Base-by-base conservation (phyloP, 2,113 vertebrate genomes). In the Proteles cristata region DNA sequence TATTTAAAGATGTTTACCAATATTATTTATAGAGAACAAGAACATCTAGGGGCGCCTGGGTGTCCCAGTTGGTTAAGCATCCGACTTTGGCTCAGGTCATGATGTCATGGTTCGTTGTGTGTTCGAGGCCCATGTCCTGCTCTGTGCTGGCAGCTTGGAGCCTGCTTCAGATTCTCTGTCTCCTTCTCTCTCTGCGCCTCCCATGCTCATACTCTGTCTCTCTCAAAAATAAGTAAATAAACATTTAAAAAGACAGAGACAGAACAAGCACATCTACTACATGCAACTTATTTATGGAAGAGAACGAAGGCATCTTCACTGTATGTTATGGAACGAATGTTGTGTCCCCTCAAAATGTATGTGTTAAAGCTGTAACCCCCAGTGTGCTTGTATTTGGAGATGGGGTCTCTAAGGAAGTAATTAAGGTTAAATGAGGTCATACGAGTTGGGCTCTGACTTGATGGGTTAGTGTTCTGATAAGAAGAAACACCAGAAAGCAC, bases 201-300 rank as follows among this genome's bases (percentile, higher is more conserved):
- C 21, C 58, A 6, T 2, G 7, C 58, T 61, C 58, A 61, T 21
- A 61, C 58, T 61, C 58, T 23, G 58, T 61, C 58, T 61, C 55
- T 58, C 58, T 58, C 19, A 58, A 58, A 61, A 61, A 61, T 23
- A 61, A 61, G 5, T 55, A 55, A 55, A 55, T 55, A 55, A 55
- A 55, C 53, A 55, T 16, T 55, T 55, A 55, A 55, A 55, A 61
- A 61, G 19, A 58, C 16, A 55, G 17, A 58, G 58, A 25, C 31
- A 19, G 58, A 88, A 88, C 45, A 63, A 26, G 28, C 65, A 35
- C 19, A 45, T 76, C 23, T 53, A 76, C 15, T 82, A 68, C 28
- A 88, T 83, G 88, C 17, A 55, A 58, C 45, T 87, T 92, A 74
- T 88, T 92, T 82, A 76, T 83, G 90, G 35, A 50, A 68, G 35